These are phyloP conservation scores for Neodiprion virginianus DNA, from an alignment of 1,140 invertebrate species.

Conservation along the genomic window DNA sequence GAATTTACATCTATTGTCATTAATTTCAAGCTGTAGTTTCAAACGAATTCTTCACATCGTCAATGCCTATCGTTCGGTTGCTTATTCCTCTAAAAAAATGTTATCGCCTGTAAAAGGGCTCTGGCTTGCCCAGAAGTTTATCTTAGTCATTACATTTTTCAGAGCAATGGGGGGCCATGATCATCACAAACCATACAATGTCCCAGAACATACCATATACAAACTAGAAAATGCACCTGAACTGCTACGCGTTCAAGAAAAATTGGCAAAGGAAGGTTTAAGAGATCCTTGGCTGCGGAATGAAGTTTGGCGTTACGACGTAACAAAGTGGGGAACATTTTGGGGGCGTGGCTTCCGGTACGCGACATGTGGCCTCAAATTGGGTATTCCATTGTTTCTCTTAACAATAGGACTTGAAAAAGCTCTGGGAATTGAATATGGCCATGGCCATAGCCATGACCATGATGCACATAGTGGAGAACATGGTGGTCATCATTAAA, in stretches of 20 bases:
- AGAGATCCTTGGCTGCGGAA: conserved; percentile 88
- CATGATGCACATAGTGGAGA: conserved; percentile 26
- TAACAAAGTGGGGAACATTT: conserved; percentile 59
- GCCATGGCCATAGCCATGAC: conserved; percentile 60
- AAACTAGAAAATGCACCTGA: conserved; percentile 74
- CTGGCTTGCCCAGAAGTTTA: not conserved
- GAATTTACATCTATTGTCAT: no score
- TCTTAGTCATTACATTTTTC: conserved; percentile 8
- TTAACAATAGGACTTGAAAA: conserved; percentile 69
- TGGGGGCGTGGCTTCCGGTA: conserved; percentile 42
- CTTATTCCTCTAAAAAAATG: not conserved
- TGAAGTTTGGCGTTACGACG: conserved; percentile 78
- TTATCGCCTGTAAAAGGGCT: not conserved
- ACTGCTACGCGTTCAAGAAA: conserved; percentile 67
- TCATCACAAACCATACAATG: conserved; percentile 59
- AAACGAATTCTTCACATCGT: not conserved
- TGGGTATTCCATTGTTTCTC: conserved; percentile 69
- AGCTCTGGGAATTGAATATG: conserved; percentile 52
- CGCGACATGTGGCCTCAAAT: conserved; percentile 67
- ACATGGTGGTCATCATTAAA: conserved; percentile 31
- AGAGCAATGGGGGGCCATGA: conserved; percentile 64
- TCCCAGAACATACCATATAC: conserved; percentile 76
- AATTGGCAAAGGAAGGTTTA: conserved; percentile 72
- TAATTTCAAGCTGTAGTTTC: no score
- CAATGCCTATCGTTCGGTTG: not conserved